Evolutionary conservation across 2,888 invertebrate genomes (phyloP), one percentile per base, ranked within the genome.

Genomic region (Carpatolechia fugitivella): DNA sequence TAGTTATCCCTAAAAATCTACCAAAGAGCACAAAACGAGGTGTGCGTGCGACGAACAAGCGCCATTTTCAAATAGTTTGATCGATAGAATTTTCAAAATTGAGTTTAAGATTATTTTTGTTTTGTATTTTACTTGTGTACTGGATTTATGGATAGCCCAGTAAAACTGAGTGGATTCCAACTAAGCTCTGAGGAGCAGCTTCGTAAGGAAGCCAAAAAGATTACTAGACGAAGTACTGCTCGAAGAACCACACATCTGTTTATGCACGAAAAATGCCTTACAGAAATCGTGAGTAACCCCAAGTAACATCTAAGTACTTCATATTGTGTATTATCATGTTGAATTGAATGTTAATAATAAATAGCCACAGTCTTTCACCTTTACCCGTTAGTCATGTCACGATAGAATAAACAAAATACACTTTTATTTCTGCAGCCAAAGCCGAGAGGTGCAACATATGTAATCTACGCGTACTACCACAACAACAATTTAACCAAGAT

Each of bases 401-500:
- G n/a, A n/a, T n/a, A n/a, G n/a, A n/a, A n/a, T n/a, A n/a, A n/a
- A n/a, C n/a, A n/a, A n/a, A n/a, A n/a, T n/a, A n/a, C n/a, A 33
- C 33, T 33, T 3, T 33, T 33, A 11, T 33, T 33, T 33, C n/a
- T 33, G 31, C 74, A 90, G 90, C 82, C 85, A 0, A 74, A 76
- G 35, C 74, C 82, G 0, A 87, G 84, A 54, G 69, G 76, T 52
- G 69, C 83, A 7, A 80, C 64, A n/a, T 73, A 90, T 50, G 64
- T 96, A 41, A 88, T 91, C 16, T 92, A 93, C 61, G 89, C 95
- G 14, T 97, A 94, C 82, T 91, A 95, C 38, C 97, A 96, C 72
- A 95, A 95, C 70, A 98, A 98, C 76, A 92, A 92, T 65, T 93
- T 98, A 62, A 80, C 91, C 0, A 93, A 92, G 74, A 93, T 98